Percentiles rank a stretch among this genome's conserved stretches.
These are phyloP conservation scores for Lutjanus argentimaculatus DNA, from an alignment of 2,797 vertebrate genomes.

Conservation along the genomic window DNA sequence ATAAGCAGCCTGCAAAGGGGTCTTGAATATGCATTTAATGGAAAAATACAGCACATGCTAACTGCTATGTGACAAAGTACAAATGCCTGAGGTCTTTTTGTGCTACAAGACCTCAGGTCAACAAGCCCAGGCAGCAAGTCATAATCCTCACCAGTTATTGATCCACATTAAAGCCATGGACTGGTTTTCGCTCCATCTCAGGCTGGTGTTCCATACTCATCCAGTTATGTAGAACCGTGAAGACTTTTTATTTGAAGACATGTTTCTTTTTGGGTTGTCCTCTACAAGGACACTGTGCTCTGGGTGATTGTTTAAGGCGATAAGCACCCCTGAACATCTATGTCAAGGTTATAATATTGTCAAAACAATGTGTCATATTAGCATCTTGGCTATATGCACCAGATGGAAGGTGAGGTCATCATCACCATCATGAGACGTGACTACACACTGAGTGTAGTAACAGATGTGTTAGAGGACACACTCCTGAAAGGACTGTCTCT, in stretches of 20 bases:
- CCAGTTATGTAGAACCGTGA: neutral
- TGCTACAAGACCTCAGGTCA: no score
- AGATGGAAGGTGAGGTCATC: slow-evolving; percentile 41
- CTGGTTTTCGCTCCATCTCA: neutral
- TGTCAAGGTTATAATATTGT: slow-evolving; percentile 8
- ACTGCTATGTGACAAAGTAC: no score
- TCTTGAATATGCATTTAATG: no score
- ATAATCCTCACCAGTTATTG: no score
- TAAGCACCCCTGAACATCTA: neutral
- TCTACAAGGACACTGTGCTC: neutral
- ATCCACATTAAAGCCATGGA: no score
- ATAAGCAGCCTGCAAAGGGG: no score
- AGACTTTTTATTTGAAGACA: neutral
- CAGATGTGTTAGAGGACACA: slow-evolving; percentile 40
- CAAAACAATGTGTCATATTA: neutral
- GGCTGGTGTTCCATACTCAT: neutral
- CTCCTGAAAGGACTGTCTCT: slow-evolving; percentile 2
- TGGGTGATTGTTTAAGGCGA: neutral
- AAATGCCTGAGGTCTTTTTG: no score
- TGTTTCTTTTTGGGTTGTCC: neutral
- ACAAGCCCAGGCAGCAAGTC: no score
- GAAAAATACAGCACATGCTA: no score
- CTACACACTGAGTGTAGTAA: slow-evolving; percentile 22
- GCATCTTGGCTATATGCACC: neutral
- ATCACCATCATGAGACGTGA: slow-evolving; percentile 19